Evolutionary conservation across 1,140 invertebrate genomes (phyloP), one percentile per base, ranked within the genome.

Genomic region (Psilanteris sp.): DNA sequence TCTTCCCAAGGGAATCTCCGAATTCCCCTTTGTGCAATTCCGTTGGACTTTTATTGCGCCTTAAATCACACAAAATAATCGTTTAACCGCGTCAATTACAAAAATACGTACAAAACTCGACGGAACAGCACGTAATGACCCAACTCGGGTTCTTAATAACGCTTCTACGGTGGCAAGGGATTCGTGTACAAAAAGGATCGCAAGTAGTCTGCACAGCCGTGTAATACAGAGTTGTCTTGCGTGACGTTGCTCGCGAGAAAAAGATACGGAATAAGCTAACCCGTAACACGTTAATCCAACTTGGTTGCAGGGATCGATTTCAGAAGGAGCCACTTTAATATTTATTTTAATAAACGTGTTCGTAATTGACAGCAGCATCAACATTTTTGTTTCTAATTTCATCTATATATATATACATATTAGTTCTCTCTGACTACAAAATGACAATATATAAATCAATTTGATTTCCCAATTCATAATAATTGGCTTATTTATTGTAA

Each of bases 71-170:
- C 18, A n/a, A 50, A 50, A 43, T 43, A 59, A 57, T 57, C 36
- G 52, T 44, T 50, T 50, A 18, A 54, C 41, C 43, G 34, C 44
- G 52, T 59, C 52, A 43, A 68, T 68, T 59, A 57, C 64, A 43
- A 57, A 67, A 55, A 67, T 67, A 55, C 62, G 48, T 44, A 54
- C 61, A 27, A 54, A 66, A 37, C 29, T 46, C 18, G 37, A 20
- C 48, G 48, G 20, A 52, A 66, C 29, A 36, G 39, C 50, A 57
- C 50, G 62, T 67, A 67, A 67, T 55, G 50, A 67, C 41, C 62
- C 39, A 27, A 20, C n/a, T 44, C 39, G 15, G 29, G 29, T 11
- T 66, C 48, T 67, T 67, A 67, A 67, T 67, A 67, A 67, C 50
- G 39, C 29, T 15, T 6, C 37, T 52, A 4, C 15, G 44, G 16